A percentile compares a stretch with the other conserved stretches of the same genome.
Conservation (phyloP, 2,888 invertebrate genomes). For the Allacma fusca region DNA sequence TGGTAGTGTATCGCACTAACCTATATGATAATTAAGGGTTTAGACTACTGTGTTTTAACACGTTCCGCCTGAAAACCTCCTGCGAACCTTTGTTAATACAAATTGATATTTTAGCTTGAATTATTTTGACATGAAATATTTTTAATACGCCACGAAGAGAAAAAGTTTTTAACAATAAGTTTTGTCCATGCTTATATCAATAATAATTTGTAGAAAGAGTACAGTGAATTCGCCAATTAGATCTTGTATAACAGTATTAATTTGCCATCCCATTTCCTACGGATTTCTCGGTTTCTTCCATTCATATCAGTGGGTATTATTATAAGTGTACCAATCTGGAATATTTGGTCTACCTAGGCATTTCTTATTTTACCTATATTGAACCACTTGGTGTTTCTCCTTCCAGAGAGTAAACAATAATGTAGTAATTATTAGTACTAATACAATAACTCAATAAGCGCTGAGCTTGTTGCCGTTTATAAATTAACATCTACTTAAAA, state of each 20-base stretch:
- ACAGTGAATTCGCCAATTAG: conserved; percentile 12
- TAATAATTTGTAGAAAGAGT: neutral
- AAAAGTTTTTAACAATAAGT: neutral
- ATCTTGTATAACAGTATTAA: conserved; percentile 16
- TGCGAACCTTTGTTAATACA: conserved; percentile 3
- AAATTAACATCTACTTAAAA: conserved; percentile 1
- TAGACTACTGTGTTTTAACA: neutral
- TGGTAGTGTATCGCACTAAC: neutral
- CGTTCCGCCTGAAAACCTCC: neutral
- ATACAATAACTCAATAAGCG: neutral
- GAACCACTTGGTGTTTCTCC: conserved; percentile 3
- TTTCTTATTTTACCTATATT: neutral
- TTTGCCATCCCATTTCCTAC: conserved; percentile 6
- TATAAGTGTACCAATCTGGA: neutral
- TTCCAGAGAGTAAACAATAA: conserved; percentile 8
- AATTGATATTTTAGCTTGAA: conserved; percentile 2
- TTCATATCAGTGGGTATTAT: neutral
- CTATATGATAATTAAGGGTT: neutral
- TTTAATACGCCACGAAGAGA: neutral
- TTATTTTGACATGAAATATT: neutral
- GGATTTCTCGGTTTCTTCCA: neutral
- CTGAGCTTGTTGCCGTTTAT: conserved; percentile 1
- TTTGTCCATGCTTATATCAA: neutral
- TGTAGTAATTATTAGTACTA: neutral
- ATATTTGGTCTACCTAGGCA: neutral